phyloP scores from a whole-genome alignment of 2,888 invertebrate species.

The Tenodera sinensis region DNA sequence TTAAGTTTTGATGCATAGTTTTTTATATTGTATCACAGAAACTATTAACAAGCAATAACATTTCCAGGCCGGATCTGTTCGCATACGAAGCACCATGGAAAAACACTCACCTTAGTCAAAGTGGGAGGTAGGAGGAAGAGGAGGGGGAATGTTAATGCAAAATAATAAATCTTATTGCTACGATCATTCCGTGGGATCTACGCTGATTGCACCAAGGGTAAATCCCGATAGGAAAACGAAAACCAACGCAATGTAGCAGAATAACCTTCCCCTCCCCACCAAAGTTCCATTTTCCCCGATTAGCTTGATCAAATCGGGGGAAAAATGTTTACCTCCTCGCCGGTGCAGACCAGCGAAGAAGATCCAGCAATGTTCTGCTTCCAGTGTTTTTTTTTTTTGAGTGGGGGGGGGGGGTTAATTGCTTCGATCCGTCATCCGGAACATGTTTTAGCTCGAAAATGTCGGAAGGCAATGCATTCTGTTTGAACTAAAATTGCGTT shows the following conservation, averaged over 20 bases:
- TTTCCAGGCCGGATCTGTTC: too few species aligned
- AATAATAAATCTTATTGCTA: neutral
- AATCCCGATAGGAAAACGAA: neutral
- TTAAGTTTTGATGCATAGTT: too few species aligned
- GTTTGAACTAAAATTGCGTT: too few species aligned
- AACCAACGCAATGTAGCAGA: neutral
- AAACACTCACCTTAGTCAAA: neutral
- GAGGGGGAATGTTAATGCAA: neutral
- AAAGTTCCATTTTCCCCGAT: neutral
- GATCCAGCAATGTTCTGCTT: neutral
- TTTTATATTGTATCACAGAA: too few species aligned
- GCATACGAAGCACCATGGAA: neutral
- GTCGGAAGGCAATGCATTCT: too few species aligned
- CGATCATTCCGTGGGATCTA: neutral
- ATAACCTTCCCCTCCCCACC: neutral
- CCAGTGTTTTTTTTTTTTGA: neutral
- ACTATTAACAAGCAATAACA: too few species aligned
- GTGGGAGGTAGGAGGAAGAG: neutral
- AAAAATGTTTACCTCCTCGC: neutral
- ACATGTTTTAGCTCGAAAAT: too few species aligned
- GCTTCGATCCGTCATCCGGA: too few species aligned
- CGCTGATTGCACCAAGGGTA: neutral
- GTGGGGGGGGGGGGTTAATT: too few species aligned
- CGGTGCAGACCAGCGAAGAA: neutral
- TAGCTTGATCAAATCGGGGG: neutral